Conservation (phyloP, 2,888 invertebrate genomes). For the Heliconius hortense region DNA sequence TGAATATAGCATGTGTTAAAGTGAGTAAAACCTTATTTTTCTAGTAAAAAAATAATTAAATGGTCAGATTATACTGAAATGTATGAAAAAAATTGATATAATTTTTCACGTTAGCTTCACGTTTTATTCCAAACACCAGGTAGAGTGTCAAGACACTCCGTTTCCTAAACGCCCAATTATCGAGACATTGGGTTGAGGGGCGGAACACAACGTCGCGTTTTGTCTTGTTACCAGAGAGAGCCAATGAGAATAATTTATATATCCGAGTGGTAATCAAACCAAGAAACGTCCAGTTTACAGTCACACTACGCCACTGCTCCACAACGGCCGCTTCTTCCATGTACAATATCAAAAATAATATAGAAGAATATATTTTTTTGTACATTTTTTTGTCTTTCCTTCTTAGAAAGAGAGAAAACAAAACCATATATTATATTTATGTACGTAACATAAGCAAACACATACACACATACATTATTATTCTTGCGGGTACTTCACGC, state of each 20-base stretch:
- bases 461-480: background rate
- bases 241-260: no score
- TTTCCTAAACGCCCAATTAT: no score
- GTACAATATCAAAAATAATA: background rate
- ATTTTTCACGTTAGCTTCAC: no score
- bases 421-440: background rate
- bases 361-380: background rate
- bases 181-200: no score
- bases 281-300: no score
- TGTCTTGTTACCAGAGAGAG: no score
- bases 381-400: background rate
- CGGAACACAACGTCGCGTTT: no score
- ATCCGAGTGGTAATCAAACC: no score
- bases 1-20: constrained; percentile 47
- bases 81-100: background rate
- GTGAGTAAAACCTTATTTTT: background rate
- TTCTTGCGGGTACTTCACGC: constrained; percentile 17
- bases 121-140: no score
- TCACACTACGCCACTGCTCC: no score
- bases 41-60: background rate
- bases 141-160: no score
- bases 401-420: background rate
- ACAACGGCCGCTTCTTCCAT: no score
- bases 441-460: background rate
- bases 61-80: background rate